A percentile compares a stretch with the other conserved stretches of the same genome.
phyloP scores from a whole-genome alignment of 2,797 vertebrate genomes.

The Prionace glauca region DNA sequence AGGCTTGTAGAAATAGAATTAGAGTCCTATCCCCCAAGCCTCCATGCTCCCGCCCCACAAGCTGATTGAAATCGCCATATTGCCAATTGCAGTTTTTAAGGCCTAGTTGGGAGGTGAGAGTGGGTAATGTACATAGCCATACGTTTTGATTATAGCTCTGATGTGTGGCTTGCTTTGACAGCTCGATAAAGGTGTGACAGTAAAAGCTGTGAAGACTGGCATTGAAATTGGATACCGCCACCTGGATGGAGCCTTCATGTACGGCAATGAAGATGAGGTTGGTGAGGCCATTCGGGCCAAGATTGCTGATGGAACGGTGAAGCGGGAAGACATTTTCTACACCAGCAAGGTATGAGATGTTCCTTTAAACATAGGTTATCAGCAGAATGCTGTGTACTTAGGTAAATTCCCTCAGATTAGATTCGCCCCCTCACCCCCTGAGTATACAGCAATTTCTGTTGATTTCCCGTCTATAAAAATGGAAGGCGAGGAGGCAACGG shows the following conservation, averaged over 20 bases:
- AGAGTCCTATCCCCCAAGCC: background rate
- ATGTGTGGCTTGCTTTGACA: background rate
- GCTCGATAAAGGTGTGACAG: constrained; percentile 37
- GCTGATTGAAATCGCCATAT: too few relatives aligned
- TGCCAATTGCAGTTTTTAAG: background rate
- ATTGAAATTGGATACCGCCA: constrained; percentile 45
- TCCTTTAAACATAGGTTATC: background rate
- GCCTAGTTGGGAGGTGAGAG: background rate
- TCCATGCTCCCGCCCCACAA: too few relatives aligned
- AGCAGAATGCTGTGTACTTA: background rate
- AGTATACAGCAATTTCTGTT: background rate
- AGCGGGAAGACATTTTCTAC: constrained; percentile 45
- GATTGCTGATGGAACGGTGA: constrained; percentile 43
- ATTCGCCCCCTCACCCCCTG: too few relatives aligned
- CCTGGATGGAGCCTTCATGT: constrained; percentile 42
- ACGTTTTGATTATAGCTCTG: background rate
- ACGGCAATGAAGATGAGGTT: constrained; percentile 42
- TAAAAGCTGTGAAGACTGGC: constrained; percentile 41
- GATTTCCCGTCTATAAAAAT: background rate
- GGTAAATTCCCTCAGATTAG: background rate
- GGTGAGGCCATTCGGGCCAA: constrained; percentile 40
- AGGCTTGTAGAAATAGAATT: background rate
- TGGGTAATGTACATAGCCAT: too few relatives aligned
- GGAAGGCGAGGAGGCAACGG: background rate
- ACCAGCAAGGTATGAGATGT: constrained; percentile 43